Evolutionary conservation across 2,113 vertebrate genomes (phyloP).

Genomic region (Anas platyrhynchos): DNA sequence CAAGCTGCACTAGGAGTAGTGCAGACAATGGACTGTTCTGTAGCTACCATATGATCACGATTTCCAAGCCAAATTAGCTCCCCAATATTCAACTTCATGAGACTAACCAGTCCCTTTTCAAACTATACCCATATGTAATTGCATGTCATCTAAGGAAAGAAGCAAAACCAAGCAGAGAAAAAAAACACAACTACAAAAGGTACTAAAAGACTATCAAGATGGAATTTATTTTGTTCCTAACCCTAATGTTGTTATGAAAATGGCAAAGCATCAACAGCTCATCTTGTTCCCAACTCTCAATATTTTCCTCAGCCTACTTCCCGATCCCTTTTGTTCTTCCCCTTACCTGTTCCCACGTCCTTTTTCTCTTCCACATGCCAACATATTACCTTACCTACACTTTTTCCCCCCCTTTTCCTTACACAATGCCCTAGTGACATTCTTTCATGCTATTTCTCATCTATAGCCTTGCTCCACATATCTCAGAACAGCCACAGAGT

Average conservation of each 20-base stretch:
- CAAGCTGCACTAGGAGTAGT: neutral
- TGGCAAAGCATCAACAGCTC: neutral
- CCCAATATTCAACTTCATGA: neutral
- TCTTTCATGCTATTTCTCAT: neutral
- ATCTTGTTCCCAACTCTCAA: neutral
- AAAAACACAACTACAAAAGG: neutral
- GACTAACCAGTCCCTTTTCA: neutral
- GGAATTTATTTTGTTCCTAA: neutral
- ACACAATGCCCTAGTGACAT: too few relatives aligned
- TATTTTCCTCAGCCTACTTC: neutral
- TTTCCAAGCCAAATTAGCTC: neutral
- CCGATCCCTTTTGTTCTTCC: neutral
- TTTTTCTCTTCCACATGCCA: neutral
- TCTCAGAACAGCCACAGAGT: neutral
- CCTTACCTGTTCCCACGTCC: neutral
- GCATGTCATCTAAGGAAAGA: neutral
- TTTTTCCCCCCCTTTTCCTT: neutral
- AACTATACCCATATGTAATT: neutral
- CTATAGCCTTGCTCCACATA: neutral
- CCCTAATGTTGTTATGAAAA: neutral
- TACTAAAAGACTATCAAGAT: neutral
- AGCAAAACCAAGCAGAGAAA: too few relatives aligned
- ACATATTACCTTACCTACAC: neutral
- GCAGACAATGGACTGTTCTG: neutral
- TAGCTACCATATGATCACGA: neutral